These are phyloP conservation scores for Pipistrellus nathusii DNA, from an alignment of 2,797 vertebrate species.

Conservation along the genomic window DNA sequence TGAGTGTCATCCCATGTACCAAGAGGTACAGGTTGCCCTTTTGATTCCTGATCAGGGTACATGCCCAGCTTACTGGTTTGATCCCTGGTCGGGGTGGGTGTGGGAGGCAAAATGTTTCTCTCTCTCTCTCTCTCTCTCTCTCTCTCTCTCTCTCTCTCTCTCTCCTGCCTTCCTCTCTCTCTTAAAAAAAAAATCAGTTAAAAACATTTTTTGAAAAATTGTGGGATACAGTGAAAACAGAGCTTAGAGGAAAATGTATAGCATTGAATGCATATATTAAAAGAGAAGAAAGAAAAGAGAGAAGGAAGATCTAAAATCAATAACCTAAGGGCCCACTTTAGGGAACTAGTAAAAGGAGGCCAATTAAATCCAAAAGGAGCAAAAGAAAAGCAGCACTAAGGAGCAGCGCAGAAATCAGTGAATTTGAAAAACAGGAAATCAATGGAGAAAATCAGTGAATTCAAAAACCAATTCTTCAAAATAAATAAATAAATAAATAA, in stretches of 20 bases:
- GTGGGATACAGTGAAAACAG: not conserved
- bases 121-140: too few relatives aligned
- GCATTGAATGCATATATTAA: not conserved
- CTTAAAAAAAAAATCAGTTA: not conserved
- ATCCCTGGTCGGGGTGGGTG: not conserved
- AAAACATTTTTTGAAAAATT: not conserved
- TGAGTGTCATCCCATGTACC: not conserved
- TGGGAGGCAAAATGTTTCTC: not conserved
- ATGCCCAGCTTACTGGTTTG: not conserved
- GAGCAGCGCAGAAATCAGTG: not conserved
- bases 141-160: too few relatives aligned
- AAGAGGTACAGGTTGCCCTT: not conserved
- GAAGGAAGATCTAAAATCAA: not conserved
- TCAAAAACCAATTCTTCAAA: not conserved
- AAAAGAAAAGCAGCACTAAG: not conserved
- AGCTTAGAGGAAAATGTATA: not conserved
- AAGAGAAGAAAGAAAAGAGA: not conserved
- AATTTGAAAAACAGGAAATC: not conserved
- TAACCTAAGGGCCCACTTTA: not conserved
- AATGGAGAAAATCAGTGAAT: not conserved
- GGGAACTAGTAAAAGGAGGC: not conserved
- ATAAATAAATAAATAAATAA: not conserved
- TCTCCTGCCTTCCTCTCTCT: not conserved
- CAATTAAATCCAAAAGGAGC: not conserved
- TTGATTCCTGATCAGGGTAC: not conserved